Evolutionary conservation across 2,113 vertebrate species (phyloP), one percentile per base, ranked within the genome.

Genomic region (Barnardius zonarius): DNA sequence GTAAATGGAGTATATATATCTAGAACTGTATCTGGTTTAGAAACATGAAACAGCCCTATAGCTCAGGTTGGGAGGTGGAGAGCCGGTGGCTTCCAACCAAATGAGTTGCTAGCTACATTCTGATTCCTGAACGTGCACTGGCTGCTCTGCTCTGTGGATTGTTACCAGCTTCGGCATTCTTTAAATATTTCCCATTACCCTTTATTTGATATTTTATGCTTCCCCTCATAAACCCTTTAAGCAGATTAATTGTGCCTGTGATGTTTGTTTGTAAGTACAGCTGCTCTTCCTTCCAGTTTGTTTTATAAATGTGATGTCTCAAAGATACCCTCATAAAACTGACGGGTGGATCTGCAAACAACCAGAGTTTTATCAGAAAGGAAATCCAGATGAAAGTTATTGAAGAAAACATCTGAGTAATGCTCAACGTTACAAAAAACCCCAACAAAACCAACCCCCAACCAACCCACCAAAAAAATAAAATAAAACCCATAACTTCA

Each of bases 161-260:
- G 91, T 98, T 97, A 94, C 97, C 95, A 97, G 96, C 93, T 97
- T 97, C 90, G 92, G 92, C 97, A 98, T 98, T 98, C 98, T 94
- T 97, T 14, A 98, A 98, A 98, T 98, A 98, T 93, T 98, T 98
- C 97, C 97, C 97, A 97, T 98, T 98, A 98, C 98, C 98, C 96
- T 98, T 98, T 98, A 98, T 98, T 98, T 98, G 98, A 98, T 98
- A 98, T 98, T 98, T 98, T 98, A 98, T 98, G 98, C 73, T 98
- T 98, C 98, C 98, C 97, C 98, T 98, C 98, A 97, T 98, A 98
- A 98, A 98, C 97, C 86, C 97, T 96, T 97, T 97, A 97, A 98
- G 92, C 97, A 97, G 97, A 98, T 98, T 98, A 98, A 98, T 98
- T 97, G 97, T 95, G 96, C 96, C 97, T 93, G 95, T 97, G 98